Evolutionary conservation across 2,888 invertebrate species (phyloP), one percentile per base, ranked within the genome.

Genomic region (Caenorhabditis imperialis): DNA sequence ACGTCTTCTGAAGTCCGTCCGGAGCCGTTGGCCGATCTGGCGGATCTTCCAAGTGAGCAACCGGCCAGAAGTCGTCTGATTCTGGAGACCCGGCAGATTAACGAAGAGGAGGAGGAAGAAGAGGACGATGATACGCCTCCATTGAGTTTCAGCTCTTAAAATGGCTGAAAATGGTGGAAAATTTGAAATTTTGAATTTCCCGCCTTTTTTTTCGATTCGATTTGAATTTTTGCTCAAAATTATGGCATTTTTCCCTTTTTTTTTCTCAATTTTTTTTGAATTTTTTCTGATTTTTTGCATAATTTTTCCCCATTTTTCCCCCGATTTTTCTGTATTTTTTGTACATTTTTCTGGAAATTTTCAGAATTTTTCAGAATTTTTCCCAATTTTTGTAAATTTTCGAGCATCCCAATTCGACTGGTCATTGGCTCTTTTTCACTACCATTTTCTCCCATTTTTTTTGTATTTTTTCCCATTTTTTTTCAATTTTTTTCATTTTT

Each of bases 41-140:
- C 40, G 1, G 63, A 65, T 14, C 48, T 65, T 22, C 30, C 54
- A 1, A 45, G 35, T 40, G 54, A 65, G 8, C 48, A 50, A 10
- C 47, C 38, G 7, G 4, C 35, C 20, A 35, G 58, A 12, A 25
- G 45, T 6, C 23, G 50, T 44, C 22, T 48, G 8, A 35, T 38
- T 1, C 6, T 27, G 1, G 25, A 54, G 10, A 25, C 16, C 2
- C 50, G 54, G 12, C 45, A 70, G 45, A 42, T 38, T 14, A 47
- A 69, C 7, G 54, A 51, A 12, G 57, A 72, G 16, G 72, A 63
- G 14, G 62, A 55, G 0, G 50, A 58, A 2, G 72, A 72, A 8
- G 60, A 72, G n/a, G 55, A 61, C 10, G 70, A 70, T 22, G 27
- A 73, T 20, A 55, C 48, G 3, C 73, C 73, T 5, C 73, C 73